A percentile compares a stretch with the other conserved stretches of the same genome.
Evolutionary conservation across 2,113 vertebrate species (phyloP).

Genomic region (Mobula hypostoma): DNA sequence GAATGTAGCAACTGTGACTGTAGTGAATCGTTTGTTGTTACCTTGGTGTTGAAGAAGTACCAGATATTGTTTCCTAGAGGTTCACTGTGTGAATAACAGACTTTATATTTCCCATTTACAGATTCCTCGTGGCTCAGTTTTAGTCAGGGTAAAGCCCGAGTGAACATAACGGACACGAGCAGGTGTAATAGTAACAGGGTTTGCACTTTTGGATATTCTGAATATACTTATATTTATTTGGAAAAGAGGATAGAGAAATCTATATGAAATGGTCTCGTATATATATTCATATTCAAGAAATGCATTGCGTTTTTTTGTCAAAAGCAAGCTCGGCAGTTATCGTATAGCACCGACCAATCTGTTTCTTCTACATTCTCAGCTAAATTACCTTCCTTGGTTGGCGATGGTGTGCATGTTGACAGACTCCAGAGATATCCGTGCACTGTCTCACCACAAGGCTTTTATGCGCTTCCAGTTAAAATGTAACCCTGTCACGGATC

Average conservation of each 20-base stretch:
- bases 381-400: not conserved
- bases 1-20: too few species aligned
- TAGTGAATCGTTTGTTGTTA: too few species aligned
- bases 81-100: too few species aligned
- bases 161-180: not conserved
- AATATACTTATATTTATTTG: not conserved
- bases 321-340: not conserved
- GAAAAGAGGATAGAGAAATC: not conserved
- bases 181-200: not conserved
- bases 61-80: too few species aligned
- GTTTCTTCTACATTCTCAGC: not conserved
- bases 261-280: not conserved
- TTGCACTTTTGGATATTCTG: not conserved
- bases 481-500: constrained; percentile 8
- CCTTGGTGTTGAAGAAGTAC: too few species aligned
- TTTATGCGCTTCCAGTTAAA: constrained; percentile 11
- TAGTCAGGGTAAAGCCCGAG: not conserved
- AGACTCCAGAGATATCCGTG: not conserved
- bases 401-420: not conserved
- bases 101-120: too few species aligned
- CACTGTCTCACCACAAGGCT: constrained; percentile 20
- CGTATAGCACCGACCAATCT: too few species aligned
- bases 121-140: too few species aligned
- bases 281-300: not conserved
- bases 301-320: not conserved